Evolutionary conservation across 2,797 vertebrate genomes (phyloP), one percentile per base, ranked within the genome.

Genomic region (Girardinus metallicus): DNA sequence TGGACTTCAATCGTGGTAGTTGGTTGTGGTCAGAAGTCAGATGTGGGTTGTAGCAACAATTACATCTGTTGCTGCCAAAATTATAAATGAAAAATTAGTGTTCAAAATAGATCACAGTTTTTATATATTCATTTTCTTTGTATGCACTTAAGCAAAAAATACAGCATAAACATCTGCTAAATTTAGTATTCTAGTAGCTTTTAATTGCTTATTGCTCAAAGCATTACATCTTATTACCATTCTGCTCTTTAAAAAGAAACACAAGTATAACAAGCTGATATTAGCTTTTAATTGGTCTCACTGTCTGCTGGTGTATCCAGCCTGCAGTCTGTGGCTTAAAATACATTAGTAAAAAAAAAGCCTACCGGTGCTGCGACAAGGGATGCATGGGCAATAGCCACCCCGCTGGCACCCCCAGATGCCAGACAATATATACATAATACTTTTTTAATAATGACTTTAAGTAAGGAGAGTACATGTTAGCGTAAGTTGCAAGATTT

Each of bases 271-370:
- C 47, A 10, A 36, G 44, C 26, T 34, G 23, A 64, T 66, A 39
- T 66, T 66, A 66, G 34, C 18, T 74, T 26, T 44, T 76, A 74
- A 64, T 70, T 70, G 36, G 66, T 70, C 39, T 70, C 66, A 66
- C 34, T 41, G 11, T 68, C 36, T 43, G 23, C 23, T 43, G 41
- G 39, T 41, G 41, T 44, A 70, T 44, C 66, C 66, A 70, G 21
- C 18, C 62, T 68, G 66, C 66, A 70, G 39, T n/a, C 66, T n/a
- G 41, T 44, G 23, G 11, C 23, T n/a, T 70, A 70, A 70, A 70
- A 70, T 13, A 44, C 23, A n/a, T n/a, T 8, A 70, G 5, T n/a
- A 6, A 44, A 70, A 43, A 21, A 68, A n/a, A 13, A 44, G 36
- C 64, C 36, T 23, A 23, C 18, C 21, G 41, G 64, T 41, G 23